A percentile compares a stretch with the other conserved stretches of the same genome.
Conservation (phyloP, 2,888 invertebrate species). For the Blomia tropicalis region DNA sequence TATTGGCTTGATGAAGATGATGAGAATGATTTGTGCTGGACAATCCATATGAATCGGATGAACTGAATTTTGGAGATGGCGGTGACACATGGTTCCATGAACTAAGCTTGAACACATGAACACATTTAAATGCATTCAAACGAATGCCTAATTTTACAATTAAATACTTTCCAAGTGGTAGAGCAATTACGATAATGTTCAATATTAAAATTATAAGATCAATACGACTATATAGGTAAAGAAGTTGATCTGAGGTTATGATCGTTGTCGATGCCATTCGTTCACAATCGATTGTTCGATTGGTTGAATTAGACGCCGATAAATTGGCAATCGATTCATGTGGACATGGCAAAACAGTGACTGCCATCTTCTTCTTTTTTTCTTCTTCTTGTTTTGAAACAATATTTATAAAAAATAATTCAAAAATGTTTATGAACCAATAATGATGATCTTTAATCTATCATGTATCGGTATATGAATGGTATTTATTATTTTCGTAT, state of each 20-base stretch:
- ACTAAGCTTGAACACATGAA: neutral
- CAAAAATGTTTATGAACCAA: too few species aligned
- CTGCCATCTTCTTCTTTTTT: too few species aligned
- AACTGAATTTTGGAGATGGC: neutral
- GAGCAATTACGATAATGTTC: neutral
- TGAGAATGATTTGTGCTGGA: neutral
- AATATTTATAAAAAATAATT: too few species aligned
- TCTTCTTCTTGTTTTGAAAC: too few species aligned
- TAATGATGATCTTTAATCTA: too few species aligned
- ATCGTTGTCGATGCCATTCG: neutral
- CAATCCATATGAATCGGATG: too few species aligned
- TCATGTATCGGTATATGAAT: too few species aligned
- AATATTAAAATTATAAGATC: neutral
- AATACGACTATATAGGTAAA: neutral
- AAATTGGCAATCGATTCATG: too few species aligned
- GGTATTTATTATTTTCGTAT: too few species aligned
- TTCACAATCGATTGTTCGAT: neutral
- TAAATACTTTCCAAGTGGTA: neutral
- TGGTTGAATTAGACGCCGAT: neutral
- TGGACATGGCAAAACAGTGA: too few species aligned
- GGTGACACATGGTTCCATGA: too few species aligned
- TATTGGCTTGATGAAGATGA: neutral
- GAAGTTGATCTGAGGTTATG: neutral
- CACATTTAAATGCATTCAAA: neutral
- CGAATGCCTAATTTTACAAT: neutral